A percentile compares a stretch with the other conserved stretches of the same genome.
phyloP scores from a whole-genome alignment of 2,888 invertebrate genomes.

The Pandemis heparana region DNA sequence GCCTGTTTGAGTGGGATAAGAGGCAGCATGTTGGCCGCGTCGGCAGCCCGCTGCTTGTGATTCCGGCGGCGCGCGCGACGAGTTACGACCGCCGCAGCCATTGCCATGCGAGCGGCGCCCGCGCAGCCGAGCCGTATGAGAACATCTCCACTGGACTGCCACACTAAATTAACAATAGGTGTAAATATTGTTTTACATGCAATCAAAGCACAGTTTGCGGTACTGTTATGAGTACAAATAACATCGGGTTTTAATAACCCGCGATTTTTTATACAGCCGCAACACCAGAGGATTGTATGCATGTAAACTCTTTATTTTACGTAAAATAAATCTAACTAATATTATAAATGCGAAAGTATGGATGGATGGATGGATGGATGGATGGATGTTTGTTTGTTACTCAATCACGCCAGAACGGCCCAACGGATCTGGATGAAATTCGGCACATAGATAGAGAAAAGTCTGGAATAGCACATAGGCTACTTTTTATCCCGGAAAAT shows the following conservation, averaged over 20 bases:
- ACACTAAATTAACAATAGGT: slow-evolving; percentile 20
- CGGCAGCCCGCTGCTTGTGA: slow-evolving; percentile 28
- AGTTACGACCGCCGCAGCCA: slow-evolving; percentile 53
- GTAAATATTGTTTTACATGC: slow-evolving; percentile 25
- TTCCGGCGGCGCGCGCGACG: slow-evolving; percentile 35
- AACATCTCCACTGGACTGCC: slow-evolving; percentile 18
- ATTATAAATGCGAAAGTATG: too few species aligned
- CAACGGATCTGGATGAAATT: too few species aligned
- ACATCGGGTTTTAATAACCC: not conserved
- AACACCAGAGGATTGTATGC: too few species aligned
- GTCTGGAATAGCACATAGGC: too few species aligned
- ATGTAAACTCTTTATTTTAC: too few species aligned
- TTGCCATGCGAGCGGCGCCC: slow-evolving; percentile 48
- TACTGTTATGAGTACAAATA: not conserved
- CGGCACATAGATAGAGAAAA: too few species aligned
- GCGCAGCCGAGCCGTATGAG: slow-evolving; percentile 31
- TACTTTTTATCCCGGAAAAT: too few species aligned
- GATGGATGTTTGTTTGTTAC: too few species aligned
- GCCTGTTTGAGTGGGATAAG: not conserved
- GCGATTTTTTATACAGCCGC: too few species aligned
- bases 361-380: too few species aligned
- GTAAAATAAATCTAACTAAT: too few species aligned
- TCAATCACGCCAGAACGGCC: too few species aligned
- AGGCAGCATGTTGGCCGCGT: slow-evolving; percentile 10
- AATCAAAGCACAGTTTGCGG: slow-evolving; percentile 6